A percentile compares a stretch with the other conserved stretches of the same genome.
Conservation (phyloP, 2,888 invertebrate genomes). For the Frankliniella fusca region DNA sequence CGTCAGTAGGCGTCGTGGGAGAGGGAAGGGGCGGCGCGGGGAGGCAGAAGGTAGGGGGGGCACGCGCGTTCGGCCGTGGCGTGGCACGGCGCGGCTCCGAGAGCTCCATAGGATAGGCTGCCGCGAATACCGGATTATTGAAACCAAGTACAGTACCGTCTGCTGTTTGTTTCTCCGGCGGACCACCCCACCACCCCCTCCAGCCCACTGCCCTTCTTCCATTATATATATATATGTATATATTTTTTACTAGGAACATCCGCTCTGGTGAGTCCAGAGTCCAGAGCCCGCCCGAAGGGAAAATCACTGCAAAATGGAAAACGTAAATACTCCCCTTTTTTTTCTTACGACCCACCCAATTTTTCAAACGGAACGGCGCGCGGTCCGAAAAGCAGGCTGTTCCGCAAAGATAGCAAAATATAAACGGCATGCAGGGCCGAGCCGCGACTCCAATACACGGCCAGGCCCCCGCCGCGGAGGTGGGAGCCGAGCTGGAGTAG, state of each 20-base stretch:
- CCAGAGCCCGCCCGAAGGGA: not conserved
- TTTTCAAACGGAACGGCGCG: no score
- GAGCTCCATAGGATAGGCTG: not conserved
- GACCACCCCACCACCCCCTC: not conserved
- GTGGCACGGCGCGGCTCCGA: not conserved
- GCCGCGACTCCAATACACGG: not conserved
- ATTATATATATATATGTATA: no score
- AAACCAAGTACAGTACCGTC: conserved; percentile 3
- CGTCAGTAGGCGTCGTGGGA: not conserved
- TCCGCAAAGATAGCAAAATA: no score
- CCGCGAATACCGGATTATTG: not conserved
- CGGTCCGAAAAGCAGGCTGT: no score
- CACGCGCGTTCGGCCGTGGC: not conserved
- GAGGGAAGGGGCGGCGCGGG: not conserved
- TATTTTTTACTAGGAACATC: not conserved
- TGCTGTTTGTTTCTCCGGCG: not conserved
- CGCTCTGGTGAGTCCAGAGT: not conserved
- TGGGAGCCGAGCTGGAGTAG: not conserved
- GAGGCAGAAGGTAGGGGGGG: not conserved
- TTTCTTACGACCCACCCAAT: no score
- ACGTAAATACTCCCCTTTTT: no score
- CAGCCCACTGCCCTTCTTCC: not conserved
- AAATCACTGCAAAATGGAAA: not conserved
- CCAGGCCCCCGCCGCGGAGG: not conserved
- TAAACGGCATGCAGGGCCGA: not conserved